Percentiles rank a stretch among this genome's conserved stretches.
These are phyloP conservation scores for Orthonevra nobilis DNA, from an alignment of 2,888 invertebrate species.

Conservation along the genomic window DNA sequence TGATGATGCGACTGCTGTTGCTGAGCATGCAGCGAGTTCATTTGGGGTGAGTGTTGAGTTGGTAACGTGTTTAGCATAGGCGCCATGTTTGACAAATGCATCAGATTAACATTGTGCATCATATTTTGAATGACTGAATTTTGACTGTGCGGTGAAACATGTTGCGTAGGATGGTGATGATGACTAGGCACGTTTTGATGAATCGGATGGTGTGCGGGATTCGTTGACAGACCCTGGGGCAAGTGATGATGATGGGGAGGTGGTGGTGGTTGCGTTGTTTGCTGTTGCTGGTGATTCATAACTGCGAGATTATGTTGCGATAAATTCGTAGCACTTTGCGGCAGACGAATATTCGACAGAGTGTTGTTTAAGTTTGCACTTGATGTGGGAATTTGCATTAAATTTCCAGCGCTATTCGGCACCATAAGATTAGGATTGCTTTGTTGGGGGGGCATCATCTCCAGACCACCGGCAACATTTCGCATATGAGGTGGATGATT, in stretches of 20 bases:
- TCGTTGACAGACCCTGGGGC: constrained; percentile 41
- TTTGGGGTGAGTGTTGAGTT: constrained; percentile 71
- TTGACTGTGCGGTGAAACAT: constrained; percentile 59
- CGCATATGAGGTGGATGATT: constrained; percentile 80
- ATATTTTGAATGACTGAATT: constrained; percentile 76
- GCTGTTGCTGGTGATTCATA: constrained; percentile 69
- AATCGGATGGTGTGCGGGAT: constrained; percentile 65
- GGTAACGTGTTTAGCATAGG: constrained; percentile 71
- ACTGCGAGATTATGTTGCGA: constrained; percentile 66
- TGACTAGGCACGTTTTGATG: constrained; percentile 67
- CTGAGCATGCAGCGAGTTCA: constrained; percentile 71
- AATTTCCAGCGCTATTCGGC: constrained; percentile 54
- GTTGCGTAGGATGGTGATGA: constrained; percentile 75
- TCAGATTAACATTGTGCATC: constrained; percentile 78
- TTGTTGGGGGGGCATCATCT: constrained; percentile 57
- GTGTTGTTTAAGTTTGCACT: constrained; percentile 48
- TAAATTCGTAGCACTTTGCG: constrained; percentile 58
- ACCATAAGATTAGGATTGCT: constrained; percentile 53
- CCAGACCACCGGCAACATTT: constrained; percentile 50
- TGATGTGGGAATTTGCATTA: constrained; percentile 58
- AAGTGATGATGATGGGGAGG: constrained; percentile 70
- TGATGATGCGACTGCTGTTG: constrained; percentile 71
- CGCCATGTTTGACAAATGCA: constrained; percentile 76
- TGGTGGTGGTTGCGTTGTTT: constrained; percentile 70
- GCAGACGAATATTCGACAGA: constrained; percentile 62